Conservation (phyloP, 2,797 vertebrate species). For the Phaenicophaeus curvirostris region DNA sequence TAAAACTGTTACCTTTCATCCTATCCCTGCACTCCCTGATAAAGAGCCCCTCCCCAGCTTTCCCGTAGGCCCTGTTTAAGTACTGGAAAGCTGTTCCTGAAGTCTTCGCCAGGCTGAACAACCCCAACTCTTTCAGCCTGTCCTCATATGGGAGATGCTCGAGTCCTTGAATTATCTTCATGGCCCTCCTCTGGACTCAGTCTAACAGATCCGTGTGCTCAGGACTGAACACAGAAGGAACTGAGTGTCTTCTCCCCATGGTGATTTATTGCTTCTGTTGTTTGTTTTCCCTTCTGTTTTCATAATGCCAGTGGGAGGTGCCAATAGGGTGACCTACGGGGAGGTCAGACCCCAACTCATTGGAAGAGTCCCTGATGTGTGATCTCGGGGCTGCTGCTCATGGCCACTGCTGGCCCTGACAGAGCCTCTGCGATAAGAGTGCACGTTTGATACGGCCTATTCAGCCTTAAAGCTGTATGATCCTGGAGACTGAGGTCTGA, state of each 20-base stretch:
- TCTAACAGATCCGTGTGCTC: no score
- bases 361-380: background rate
- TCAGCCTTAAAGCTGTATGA: background rate
- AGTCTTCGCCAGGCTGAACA: no score
- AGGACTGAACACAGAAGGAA: background rate
- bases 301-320: background rate
- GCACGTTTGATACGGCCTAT: fast-evolving
- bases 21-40: no score
- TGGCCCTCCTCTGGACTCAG: no score
- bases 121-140: no score
- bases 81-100: no score
- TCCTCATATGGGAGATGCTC: no score
- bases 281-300: background rate
- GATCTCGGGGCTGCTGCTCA: no score
- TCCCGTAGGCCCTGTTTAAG: no score
- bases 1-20: no score
- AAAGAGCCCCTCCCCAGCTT: no score
- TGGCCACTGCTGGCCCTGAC: background rate
- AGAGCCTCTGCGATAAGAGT: fast-evolving
- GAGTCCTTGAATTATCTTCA: no score
- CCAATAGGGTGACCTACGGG: background rate
- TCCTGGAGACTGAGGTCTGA: background rate
- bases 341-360: background rate
- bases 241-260: background rate
- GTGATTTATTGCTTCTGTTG: background rate